Base-by-base conservation (phyloP, 2,113 vertebrate species). In the Mixornis gularis region DNA sequence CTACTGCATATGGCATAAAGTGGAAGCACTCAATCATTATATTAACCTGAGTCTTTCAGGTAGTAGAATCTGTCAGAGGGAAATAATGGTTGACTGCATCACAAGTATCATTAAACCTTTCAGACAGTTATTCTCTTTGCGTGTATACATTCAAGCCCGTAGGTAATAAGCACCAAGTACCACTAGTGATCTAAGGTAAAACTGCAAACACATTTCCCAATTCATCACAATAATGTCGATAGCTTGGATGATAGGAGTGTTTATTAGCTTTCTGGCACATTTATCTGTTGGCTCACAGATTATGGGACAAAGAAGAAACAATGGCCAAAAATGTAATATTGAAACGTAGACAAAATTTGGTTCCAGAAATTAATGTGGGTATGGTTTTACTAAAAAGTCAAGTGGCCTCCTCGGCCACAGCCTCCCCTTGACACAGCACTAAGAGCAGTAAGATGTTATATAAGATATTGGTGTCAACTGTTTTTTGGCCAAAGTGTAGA, bases 41-140 rank as follows among this genome's bases (percentile, higher is more conserved):
- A 95, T 93, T 96, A 96, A 96, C 93, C 89, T 72, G 63, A 95
- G 89, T 92, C 92, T 95, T 96, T 90, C 91, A 92, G 91, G 80
- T 91, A 96, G 89, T 76, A 87, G 92, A 94, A 91, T 46, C 41
- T 94, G 96, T 93, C 92, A 92, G 80, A 91, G 66, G 85, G 65
- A 96, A 96, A 96, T 95, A 93, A 95, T 76, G 94, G 84, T 93
- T 96, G 94, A 92, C 89, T 95, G 91, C 94, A 91, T 87, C 91
- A 79, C 70, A 91, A 94, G 89, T 95, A 91, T 79, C 95, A 81
- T 95, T 95, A 96, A 95, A 90, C 92, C 92, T 90, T 94, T 87
- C 82, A 93, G 85, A 60, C 34, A 86, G 86, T 95, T 89, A 87
- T 29, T 89, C 77, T 89, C 83, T 85, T 94, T 89, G 70, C 0